A percentile compares a stretch with the other conserved stretches of the same genome.
Evolutionary conservation across 2,113 vertebrate genomes (phyloP).

Genomic region (Gadus macrocephalus): DNA sequence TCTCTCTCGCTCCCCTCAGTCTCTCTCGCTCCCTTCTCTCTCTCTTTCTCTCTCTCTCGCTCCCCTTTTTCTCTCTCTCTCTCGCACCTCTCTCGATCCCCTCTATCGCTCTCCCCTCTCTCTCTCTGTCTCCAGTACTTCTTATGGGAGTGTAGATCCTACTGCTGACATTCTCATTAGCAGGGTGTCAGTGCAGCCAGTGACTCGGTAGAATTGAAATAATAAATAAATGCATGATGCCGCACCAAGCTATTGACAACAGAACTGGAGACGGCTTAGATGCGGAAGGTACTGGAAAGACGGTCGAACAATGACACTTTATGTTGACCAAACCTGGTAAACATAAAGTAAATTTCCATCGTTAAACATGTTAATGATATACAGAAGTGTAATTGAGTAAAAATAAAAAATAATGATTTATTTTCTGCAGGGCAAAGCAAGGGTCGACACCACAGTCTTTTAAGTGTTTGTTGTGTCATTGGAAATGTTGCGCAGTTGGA

Average conservation of each 20-base stretch:
- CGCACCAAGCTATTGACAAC: constrained; percentile 33
- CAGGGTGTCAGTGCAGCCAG: constrained; percentile 44
- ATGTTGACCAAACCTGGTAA: too few species aligned
- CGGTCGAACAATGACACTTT: too few species aligned
- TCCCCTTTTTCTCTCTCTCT: not conserved
- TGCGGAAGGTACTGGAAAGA: not conserved
- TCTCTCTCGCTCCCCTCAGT: not conserved
- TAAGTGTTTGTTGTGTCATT: too few species aligned
- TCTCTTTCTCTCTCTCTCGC: too few species aligned
- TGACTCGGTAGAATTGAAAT: constrained; percentile 15
- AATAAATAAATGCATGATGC: constrained; percentile 26
- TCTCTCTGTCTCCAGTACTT: constrained; percentile 40
- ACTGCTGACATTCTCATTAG: constrained; percentile 50
- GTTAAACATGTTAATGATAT: too few species aligned
- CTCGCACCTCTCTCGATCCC: too few species aligned
- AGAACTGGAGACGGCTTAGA: constrained; percentile 10
- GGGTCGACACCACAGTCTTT: too few species aligned
- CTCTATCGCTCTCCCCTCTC: constrained; percentile 8
- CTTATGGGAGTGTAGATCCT: constrained; percentile 22
- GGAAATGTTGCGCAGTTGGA: too few species aligned
- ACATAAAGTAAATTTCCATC: too few species aligned
- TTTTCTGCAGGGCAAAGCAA: too few species aligned
- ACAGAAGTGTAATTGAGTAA: too few species aligned
- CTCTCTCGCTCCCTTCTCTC: not conserved
- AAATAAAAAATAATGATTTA: too few species aligned